phyloP scores from a whole-genome alignment of 2,113 vertebrate species.

The Odontesthes bonariensis region DNA sequence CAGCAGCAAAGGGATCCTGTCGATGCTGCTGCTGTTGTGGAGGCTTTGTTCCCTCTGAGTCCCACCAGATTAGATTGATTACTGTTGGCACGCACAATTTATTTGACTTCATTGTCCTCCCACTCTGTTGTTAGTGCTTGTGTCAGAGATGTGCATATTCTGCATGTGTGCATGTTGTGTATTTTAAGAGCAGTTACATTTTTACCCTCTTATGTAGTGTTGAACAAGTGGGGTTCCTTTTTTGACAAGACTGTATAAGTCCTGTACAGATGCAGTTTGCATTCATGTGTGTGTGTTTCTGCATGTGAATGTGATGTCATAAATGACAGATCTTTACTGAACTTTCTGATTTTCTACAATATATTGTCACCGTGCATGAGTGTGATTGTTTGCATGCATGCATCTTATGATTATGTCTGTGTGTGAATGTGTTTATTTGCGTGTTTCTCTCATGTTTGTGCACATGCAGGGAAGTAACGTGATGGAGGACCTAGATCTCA shows the following conservation, averaged over 20 bases:
- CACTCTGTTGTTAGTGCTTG: constrained; percentile 61
- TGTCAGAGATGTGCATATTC: constrained; percentile 63
- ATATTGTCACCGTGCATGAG: constrained; percentile 27
- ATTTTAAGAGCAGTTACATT: constrained; percentile 17
- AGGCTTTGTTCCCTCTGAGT: constrained; percentile 70
- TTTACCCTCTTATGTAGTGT: constrained; percentile 14
- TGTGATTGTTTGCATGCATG: constrained; percentile 11
- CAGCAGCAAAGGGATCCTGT: constrained; percentile 36
- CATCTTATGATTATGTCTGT: constrained; percentile 26
- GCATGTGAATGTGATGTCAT: neutral
- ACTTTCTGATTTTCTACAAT: neutral
- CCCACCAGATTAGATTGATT: constrained; percentile 76
- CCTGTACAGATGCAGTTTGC: neutral
- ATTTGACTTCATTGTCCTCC: constrained; percentile 80
- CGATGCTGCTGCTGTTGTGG: constrained; percentile 57
- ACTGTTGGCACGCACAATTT: constrained; percentile 77
- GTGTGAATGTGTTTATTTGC: constrained; percentile 63
- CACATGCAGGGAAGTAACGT: constrained; percentile 90
- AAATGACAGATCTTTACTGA: neutral
- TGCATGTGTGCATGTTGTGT: constrained; percentile 25
- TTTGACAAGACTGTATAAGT: constrained; percentile 24
- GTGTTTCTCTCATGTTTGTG: constrained; percentile 59
- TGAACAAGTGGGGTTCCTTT: constrained; percentile 22
- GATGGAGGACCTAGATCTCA: constrained; percentile 97
- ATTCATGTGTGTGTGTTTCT: neutral